Evolutionary conservation across 2,113 vertebrate species (phyloP).

Genomic region (Platichthys flesus): DNA sequence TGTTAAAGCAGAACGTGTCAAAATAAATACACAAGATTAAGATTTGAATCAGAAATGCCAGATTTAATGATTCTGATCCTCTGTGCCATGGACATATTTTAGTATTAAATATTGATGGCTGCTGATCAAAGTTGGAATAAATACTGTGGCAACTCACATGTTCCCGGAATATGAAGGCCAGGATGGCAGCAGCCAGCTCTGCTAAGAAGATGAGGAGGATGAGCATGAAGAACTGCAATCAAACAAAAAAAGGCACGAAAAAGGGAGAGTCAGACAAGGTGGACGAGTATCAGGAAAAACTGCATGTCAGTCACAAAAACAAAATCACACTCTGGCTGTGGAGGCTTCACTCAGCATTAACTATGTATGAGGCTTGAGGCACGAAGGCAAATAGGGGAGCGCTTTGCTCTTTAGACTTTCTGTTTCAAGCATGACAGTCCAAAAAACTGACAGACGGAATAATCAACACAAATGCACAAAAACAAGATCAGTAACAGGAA

Average conservation of each 20-base stretch:
- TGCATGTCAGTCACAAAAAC: conserved; percentile 28
- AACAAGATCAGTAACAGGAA: conserved; percentile 34
- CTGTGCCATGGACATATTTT: not conserved
- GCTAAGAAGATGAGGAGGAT: conserved; percentile 96
- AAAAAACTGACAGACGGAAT: conserved; percentile 39
- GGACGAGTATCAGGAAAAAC: conserved; percentile 33
- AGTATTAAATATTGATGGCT: not conserved
- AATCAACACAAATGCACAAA: conserved; percentile 43
- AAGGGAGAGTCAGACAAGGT: conserved; percentile 15
- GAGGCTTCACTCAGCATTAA: conserved; percentile 64
- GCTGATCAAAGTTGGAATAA: conserved; percentile 14
- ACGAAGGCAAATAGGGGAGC: conserved; percentile 27
- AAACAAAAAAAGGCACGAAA: conserved; percentile 18
- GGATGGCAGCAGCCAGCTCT: conserved; percentile 92
- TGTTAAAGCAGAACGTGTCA: not conserved
- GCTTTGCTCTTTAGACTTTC: conserved; percentile 48
- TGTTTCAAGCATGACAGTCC: conserved; percentile 33
- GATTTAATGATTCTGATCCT: not conserved
- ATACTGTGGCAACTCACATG: conserved; percentile 84
- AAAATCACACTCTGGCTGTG: conserved; percentile 48
- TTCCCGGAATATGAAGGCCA: conserved; percentile 94
- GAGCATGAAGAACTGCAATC: conserved; percentile 93
- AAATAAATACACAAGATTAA: not conserved
- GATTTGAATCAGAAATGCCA: not conserved
- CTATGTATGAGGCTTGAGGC: conserved; percentile 53